These are phyloP conservation scores for Tachycineta bicolor DNA, from an alignment of 2,113 vertebrate species.

Conservation along the genomic window DNA sequence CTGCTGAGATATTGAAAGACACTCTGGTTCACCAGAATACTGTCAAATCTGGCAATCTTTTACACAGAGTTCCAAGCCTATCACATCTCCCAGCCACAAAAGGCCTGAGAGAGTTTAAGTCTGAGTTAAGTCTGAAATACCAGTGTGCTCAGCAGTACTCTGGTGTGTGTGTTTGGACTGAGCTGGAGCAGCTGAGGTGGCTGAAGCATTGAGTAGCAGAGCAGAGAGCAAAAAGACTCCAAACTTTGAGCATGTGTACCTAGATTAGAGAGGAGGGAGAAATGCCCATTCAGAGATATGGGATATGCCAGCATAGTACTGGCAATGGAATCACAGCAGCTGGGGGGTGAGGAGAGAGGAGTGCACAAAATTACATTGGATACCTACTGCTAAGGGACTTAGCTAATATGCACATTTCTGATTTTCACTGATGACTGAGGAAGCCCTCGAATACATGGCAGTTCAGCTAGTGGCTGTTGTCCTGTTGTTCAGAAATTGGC, in stretches of 20 bases:
- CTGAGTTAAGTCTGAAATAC: neutral
- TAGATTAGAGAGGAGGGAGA: neutral
- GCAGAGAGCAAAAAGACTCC: neutral
- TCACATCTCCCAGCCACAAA: neutral
- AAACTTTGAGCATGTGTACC: neutral
- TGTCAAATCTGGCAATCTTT: neutral
- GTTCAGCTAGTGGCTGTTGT: neutral
- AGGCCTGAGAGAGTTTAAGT: neutral
- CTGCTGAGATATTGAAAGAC: neutral
- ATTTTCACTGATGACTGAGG: neutral
- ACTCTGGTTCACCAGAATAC: neutral
- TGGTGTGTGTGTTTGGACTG: neutral
- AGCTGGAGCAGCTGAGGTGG: neutral
- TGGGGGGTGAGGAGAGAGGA: neutral
- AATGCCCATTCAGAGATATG: neutral
- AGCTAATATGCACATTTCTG: neutral
- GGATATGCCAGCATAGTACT: neutral
- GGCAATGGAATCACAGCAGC: neutral
- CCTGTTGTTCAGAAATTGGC: neutral
- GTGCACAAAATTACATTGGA: neutral
- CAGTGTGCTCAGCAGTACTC: neutral
- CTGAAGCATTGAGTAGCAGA: neutral
- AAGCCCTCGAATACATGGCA: neutral
- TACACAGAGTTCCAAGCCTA: neutral
- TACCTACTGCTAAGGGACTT: neutral